A percentile compares a stretch with the other conserved stretches of the same genome.
These are phyloP conservation scores for Mesorhabditis sp. DNA, from an alignment of 2,888 invertebrate species.

Conservation along the genomic window DNA sequence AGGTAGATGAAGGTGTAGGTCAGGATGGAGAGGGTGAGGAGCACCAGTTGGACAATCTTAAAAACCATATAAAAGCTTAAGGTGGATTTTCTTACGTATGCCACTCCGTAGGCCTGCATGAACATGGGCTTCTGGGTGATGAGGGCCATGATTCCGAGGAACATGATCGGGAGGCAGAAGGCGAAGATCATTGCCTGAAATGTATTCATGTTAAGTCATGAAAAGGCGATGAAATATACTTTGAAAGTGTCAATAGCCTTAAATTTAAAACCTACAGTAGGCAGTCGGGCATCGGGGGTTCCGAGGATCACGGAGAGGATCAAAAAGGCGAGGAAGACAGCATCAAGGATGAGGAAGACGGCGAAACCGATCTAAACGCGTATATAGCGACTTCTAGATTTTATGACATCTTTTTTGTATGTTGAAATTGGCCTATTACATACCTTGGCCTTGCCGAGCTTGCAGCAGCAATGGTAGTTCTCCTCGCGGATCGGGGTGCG, in stretches of 20 bases:
- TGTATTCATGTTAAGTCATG: background rate
- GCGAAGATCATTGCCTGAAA: background rate
- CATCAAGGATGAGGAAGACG: constrained; percentile 4
- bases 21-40: background rate
- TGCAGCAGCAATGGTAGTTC: constrained; percentile 6
- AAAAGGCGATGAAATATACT: background rate
- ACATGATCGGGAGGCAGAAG: constrained; percentile 20
- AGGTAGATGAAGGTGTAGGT: background rate
- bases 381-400: background rate
- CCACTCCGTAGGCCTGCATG: background rate
- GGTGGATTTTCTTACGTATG: background rate
- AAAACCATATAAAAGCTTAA: no score
- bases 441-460: background rate
- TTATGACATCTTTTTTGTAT: background rate
- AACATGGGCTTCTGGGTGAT: background rate
- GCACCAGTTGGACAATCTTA: background rate
- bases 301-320: background rate
- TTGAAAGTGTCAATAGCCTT: background rate
- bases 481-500: constrained; percentile 1
- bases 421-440: background rate
- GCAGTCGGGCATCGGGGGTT: constrained; percentile 3
- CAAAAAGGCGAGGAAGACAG: background rate
- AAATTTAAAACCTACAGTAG: background rate
- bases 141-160: constrained; percentile 13
- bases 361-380: background rate